Evolutionary conservation across 2,113 vertebrate genomes (phyloP).

Genomic region (Cottus gobio): DNA sequence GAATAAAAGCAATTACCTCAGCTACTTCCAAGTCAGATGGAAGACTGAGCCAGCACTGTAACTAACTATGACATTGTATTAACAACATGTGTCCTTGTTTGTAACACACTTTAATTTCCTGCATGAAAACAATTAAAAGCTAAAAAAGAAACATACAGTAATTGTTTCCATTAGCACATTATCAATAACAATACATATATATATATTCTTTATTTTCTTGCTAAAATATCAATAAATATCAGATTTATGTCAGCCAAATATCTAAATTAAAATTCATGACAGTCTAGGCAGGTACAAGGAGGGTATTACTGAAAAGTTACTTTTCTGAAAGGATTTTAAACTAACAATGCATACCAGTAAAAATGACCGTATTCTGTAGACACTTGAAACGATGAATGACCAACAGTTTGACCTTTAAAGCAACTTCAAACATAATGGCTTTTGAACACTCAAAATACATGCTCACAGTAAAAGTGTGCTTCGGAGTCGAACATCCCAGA

Average conservation of each 20-base stretch:
- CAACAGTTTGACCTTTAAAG: conserved; percentile 39
- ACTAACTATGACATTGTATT: background rate
- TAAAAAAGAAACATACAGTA: background rate
- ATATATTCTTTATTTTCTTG: background rate
- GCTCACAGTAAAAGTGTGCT: conserved; percentile 30
- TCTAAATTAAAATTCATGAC: background rate
- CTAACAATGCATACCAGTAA: background rate
- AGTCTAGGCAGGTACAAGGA: background rate
- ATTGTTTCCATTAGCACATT: background rate
- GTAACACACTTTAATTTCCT: background rate
- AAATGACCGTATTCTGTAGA: conserved; percentile 38
- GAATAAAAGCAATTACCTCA: conserved; percentile 37
- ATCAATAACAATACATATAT: background rate
- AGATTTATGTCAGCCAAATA: background rate
- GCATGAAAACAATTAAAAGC: background rate
- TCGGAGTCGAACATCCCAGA: conserved; percentile 23
- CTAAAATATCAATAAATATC: background rate
- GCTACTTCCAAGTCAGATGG: conserved; percentile 4
- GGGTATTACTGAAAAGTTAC: background rate
- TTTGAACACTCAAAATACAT: conserved; percentile 22
- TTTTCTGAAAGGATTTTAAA: conserved; percentile 20
- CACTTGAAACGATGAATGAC: conserved; percentile 44
- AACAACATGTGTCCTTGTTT: background rate
- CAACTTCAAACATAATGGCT: conserved; percentile 46
- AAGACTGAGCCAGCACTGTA: background rate